Evolutionary conservation across 2,888 invertebrate species (phyloP).

Genomic region (Panopea generosa): DNA sequence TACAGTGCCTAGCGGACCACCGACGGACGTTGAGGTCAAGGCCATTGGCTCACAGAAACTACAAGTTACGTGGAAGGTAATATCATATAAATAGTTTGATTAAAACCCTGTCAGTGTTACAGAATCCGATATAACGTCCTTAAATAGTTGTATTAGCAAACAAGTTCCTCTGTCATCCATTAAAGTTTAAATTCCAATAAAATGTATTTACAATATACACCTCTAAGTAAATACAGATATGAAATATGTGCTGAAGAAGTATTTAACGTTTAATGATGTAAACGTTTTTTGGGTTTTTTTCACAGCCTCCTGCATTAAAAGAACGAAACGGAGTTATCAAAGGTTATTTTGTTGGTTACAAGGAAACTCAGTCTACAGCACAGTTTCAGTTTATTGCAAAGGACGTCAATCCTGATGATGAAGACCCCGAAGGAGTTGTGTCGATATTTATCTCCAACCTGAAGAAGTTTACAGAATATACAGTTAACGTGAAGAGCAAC

Average conservation of each 20-base stretch:
- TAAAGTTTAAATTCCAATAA: too few species aligned
- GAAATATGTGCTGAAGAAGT: too few species aligned
- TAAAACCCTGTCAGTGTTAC: too few species aligned
- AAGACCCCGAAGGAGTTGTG: constrained; percentile 66
- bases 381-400: constrained; percentile 83
- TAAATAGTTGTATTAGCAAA: not conserved
- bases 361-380: constrained; percentile 82
- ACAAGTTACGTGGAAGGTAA: constrained; percentile 91
- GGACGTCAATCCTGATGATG: constrained; percentile 66
- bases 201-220: too few species aligned
- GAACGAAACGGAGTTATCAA: constrained; percentile 91
- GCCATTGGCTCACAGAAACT: constrained; percentile 91
- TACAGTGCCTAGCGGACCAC: constrained; percentile 90
- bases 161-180: not conserved
- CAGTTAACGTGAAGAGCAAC: constrained; percentile 97
- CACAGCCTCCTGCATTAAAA: constrained; percentile 89
- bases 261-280: too few species aligned
- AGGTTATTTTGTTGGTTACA: constrained; percentile 92
- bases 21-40: constrained; percentile 89
- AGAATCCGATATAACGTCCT: too few species aligned
- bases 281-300: too few species aligned
- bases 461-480: constrained; percentile 95
- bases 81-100: too few species aligned
- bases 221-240: too few species aligned
- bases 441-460: constrained; percentile 86